Conservation (phyloP, 2,888 invertebrate genomes). For the Leucophora obtusa region DNA sequence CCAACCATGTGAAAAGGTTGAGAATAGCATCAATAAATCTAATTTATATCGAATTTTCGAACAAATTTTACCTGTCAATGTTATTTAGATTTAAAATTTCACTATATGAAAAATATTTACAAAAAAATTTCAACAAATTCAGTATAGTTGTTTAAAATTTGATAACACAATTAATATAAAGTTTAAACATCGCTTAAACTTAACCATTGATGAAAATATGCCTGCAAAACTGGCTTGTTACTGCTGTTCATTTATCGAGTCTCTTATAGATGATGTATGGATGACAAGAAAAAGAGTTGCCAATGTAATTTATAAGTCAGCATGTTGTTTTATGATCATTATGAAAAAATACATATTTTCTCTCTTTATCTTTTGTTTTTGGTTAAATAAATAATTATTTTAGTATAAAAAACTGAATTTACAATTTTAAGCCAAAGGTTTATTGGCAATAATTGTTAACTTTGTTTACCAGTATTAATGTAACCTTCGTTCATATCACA, state of each 20-base stretch:
- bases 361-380: conserved; percentile 19
- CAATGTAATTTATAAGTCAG: conserved; percentile 22
- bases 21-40: no score
- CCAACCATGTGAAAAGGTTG: no score
- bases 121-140: no score
- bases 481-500: conserved; percentile 66
- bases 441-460: conserved; percentile 54
- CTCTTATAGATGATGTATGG: not conserved
- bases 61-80: no score
- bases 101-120: no score
- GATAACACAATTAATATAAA: no score
- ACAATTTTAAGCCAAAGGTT: conserved; percentile 49
- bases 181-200: no score
- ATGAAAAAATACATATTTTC: not conserved
- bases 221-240: not conserved
- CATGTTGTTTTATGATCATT: not conserved
- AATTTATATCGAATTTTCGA: no score
- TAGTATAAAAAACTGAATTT: conserved; percentile 36
- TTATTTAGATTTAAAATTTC: no score
- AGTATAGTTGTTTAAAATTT: no score
- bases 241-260: not conserved
- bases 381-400: conserved; percentile 13
- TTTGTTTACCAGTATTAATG: conserved; percentile 66
- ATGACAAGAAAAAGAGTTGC: conserved; percentile 18
- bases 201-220: not conserved